Conservation (phyloP, 2,113 vertebrate genomes). For the Campylomormyrus numenius region DNA sequence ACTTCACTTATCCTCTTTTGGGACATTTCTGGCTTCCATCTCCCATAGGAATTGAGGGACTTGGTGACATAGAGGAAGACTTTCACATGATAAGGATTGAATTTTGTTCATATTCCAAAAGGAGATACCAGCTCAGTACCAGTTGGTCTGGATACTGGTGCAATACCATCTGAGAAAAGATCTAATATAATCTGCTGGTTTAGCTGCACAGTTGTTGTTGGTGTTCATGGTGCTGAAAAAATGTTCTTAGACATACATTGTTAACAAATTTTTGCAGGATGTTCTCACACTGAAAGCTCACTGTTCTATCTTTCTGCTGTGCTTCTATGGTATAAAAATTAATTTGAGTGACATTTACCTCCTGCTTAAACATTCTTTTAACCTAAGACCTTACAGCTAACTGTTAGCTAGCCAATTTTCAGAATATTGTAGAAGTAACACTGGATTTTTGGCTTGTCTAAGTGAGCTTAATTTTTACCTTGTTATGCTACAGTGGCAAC, state of each 20-base stretch:
- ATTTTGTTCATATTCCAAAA: neutral
- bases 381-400: neutral
- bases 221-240: neutral
- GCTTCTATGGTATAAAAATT: neutral
- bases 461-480: neutral
- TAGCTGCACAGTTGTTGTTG: neutral
- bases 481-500: neutral
- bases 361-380: neutral
- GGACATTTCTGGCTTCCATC: too few species aligned
- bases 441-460: neutral
- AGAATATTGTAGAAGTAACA: neutral
- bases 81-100: neutral
- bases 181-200: neutral
- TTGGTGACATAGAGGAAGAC: neutral
- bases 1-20: too few species aligned
- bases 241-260: neutral
- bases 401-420: neutral
- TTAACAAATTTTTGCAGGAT: neutral
- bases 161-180: neutral
- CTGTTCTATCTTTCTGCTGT: neutral
- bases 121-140: neutral
- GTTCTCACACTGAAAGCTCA: neutral
- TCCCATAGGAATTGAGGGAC: too few species aligned
- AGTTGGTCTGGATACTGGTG: neutral
- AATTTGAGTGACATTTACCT: neutral